Evolutionary conservation across 2,888 invertebrate genomes (phyloP).

Genomic region (Rhagonycha lutea): DNA sequence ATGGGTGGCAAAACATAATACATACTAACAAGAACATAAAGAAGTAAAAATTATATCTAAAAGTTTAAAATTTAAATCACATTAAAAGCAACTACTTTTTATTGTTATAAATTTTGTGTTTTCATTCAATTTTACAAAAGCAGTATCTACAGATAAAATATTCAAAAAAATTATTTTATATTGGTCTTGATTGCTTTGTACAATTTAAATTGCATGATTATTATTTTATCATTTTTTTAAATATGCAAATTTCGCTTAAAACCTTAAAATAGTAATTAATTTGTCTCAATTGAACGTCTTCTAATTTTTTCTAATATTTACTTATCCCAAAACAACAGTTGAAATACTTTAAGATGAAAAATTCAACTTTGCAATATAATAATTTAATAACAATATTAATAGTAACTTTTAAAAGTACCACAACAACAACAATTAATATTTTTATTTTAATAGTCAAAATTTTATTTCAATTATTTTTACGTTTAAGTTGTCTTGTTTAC

Average conservation of each 20-base stretch:
- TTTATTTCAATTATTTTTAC: background rate
- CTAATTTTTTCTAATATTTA: too few relatives aligned
- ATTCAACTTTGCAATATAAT: background rate
- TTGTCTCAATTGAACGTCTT: too few relatives aligned
- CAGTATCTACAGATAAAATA: background rate
- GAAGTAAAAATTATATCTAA: background rate
- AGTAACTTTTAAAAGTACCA: background rate
- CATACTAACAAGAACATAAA: background rate
- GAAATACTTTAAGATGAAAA: too few relatives aligned
- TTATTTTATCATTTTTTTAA: too few relatives aligned
- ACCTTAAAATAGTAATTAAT: too few relatives aligned
- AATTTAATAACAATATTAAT: background rate
- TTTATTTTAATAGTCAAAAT: background rate
- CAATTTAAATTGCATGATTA: too few relatives aligned
- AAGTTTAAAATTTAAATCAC: background rate
- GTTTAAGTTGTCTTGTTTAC: too few relatives aligned
- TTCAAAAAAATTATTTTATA: background rate
- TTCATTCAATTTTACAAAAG: background rate
- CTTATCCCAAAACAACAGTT: too few relatives aligned
- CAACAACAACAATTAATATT: background rate
- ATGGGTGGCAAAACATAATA: background rate
- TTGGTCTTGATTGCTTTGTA: too few relatives aligned
- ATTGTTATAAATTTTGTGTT: background rate
- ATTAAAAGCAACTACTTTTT: slow-evolving; percentile 1
- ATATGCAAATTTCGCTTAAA: too few relatives aligned